These are phyloP conservation scores for Cryptoblepharus egeriae DNA, from an alignment of 2,797 vertebrate species.

Conservation along the genomic window DNA sequence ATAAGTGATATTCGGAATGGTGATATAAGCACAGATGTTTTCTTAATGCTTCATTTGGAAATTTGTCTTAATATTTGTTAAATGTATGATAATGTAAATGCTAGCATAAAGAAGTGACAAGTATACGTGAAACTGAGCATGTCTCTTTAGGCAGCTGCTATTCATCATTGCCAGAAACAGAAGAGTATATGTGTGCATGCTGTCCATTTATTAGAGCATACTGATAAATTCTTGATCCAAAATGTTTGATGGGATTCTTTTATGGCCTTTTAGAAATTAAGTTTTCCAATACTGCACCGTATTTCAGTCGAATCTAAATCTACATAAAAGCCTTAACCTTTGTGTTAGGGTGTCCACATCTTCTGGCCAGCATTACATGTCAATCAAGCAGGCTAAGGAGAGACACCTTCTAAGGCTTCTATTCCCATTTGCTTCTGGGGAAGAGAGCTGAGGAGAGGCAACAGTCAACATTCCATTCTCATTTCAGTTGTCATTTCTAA, in stretches of 20 bases:
- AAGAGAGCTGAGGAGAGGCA: too few relatives aligned
- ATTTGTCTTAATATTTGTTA: background rate
- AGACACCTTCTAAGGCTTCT: too few relatives aligned
- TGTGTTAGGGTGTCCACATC: too few relatives aligned
- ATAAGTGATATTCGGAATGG: background rate
- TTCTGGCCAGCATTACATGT: too few relatives aligned
- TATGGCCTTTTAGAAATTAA: background rate
- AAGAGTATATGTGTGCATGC: background rate
- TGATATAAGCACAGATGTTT: background rate
- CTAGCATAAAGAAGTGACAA: background rate
- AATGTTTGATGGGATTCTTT: conserved; percentile 26
- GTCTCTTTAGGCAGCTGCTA: background rate
- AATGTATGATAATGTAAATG: background rate
- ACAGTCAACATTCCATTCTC: too few relatives aligned
- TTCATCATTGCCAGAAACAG: background rate
- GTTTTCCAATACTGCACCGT: too few relatives aligned
- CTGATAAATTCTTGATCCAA: background rate
- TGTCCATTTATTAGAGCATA: background rate
- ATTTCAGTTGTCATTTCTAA: too few relatives aligned
- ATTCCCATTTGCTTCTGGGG: too few relatives aligned
- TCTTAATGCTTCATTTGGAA: background rate
- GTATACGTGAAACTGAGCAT: background rate
- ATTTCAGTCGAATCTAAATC: background rate
- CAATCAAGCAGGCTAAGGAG: too few relatives aligned
- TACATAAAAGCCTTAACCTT: too few relatives aligned